These are phyloP conservation scores for Enteromius radiatus DNA, from an alignment of 2,797 vertebrate genomes.

Conservation along the genomic window DNA sequence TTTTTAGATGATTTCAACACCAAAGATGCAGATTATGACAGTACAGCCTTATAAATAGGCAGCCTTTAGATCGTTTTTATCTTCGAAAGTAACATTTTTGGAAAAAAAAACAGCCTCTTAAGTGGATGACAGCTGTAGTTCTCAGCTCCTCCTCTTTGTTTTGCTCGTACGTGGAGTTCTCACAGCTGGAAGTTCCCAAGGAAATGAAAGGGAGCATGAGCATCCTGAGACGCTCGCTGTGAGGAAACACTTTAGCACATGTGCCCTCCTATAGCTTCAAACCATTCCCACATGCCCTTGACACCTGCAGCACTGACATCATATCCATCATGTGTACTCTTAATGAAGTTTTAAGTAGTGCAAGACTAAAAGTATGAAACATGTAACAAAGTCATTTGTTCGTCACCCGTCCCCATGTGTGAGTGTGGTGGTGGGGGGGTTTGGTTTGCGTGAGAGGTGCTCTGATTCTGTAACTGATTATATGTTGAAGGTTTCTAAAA, in stretches of 20 bases:
- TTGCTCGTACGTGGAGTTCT: conserved; percentile 16
- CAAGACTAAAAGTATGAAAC: conserved; percentile 9
- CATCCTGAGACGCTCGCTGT: conserved; percentile 26
- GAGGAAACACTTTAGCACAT: conserved; percentile 30
- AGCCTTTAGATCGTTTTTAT: background rate
- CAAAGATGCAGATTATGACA: background rate
- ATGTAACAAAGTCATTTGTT: conserved; percentile 21
- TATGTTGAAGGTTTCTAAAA: background rate
- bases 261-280: conserved; percentile 23
- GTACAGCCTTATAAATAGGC: background rate
- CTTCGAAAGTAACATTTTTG: background rate
- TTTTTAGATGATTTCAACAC: conserved; percentile 14
- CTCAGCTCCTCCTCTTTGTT: background rate
- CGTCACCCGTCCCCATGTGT: conserved; percentile 31
- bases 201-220: conserved; percentile 24
- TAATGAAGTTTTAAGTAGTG: background rate
- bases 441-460: conserved; percentile 11
- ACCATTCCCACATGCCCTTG: conserved; percentile 7
- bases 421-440: conserved; percentile 10
- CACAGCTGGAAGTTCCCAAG: conserved; percentile 32
- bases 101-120: background rate
- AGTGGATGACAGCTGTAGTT: conserved; percentile 19
- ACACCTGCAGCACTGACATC: conserved; percentile 12
- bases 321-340: background rate
- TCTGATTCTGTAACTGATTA: conserved; percentile 20